Evolutionary conservation across 2,797 vertebrate species (phyloP).

Genomic region (Xenopus petersii): DNA sequence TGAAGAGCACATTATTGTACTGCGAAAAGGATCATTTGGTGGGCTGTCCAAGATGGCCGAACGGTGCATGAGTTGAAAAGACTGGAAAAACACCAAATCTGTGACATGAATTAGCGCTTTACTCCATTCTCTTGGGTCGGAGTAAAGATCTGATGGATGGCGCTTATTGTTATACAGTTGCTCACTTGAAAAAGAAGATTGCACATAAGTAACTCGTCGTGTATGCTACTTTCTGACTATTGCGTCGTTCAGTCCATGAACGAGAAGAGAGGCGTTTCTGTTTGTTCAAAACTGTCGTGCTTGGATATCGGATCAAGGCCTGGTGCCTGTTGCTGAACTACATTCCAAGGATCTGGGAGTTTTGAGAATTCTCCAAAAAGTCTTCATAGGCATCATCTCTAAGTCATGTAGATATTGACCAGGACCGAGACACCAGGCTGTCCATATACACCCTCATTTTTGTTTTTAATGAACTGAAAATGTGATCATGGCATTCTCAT

Average conservation of each 20-base stretch:
- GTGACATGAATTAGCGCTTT: background rate
- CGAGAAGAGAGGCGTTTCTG: too few species aligned
- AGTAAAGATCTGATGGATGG: slow-evolving; percentile 6
- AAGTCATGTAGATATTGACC: background rate
- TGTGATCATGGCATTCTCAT: slow-evolving; percentile 3
- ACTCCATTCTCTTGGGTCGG: slow-evolving; percentile 24
- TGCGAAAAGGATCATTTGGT: slow-evolving; percentile 32
- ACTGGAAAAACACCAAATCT: slow-evolving; percentile 19
- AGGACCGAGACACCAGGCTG: background rate
- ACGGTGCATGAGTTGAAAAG: slow-evolving; percentile 34
- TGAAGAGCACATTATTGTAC: slow-evolving; percentile 37
- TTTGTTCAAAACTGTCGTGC: too few species aligned
- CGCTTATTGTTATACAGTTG: slow-evolving; percentile 16
- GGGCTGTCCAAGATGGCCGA: slow-evolving; percentile 36
- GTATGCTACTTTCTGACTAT: background rate
- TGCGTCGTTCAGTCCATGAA: too few species aligned
- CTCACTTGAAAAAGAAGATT: slow-evolving; percentile 1
- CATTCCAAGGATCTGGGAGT: background rate
- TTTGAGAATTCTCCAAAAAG: too few species aligned
- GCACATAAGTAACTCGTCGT: background rate
- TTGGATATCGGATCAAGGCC: too few species aligned
- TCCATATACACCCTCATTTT: background rate
- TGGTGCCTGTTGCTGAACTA: too few species aligned
- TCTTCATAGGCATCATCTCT: background rate
- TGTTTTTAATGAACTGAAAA: background rate